Evolutionary conservation across 2,797 vertebrate species (phyloP).

Genomic region (Parauchenoglanis ngamensis): DNA sequence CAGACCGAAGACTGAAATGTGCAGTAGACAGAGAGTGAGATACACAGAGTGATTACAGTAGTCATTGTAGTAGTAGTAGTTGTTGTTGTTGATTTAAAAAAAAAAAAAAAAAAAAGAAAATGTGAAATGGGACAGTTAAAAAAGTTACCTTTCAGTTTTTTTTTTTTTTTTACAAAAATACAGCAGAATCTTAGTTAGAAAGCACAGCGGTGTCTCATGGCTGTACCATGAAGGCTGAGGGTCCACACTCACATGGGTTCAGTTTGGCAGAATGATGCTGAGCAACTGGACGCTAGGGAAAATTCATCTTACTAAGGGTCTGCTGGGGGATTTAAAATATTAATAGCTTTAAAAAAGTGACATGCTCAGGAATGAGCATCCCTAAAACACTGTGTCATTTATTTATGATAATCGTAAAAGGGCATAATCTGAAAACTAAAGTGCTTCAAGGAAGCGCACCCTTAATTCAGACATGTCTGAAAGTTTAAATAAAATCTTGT

Average conservation of each 20-base stretch:
- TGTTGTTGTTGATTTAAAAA: neutral
- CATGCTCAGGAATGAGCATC: neutral
- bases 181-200: slow-evolving; percentile 72
- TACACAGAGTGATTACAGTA: slow-evolving; percentile 52
- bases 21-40: slow-evolving; percentile 42
- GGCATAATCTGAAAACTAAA: neutral
- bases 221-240: slow-evolving; percentile 70
- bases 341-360: neutral
- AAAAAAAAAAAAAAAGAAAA: slow-evolving; percentile 47
- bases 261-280: slow-evolving; percentile 51
- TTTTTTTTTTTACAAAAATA: slow-evolving; percentile 65
- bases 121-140: slow-evolving; percentile 73
- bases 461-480: neutral
- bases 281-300: slow-evolving; percentile 45
- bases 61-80: slow-evolving; percentile 8
- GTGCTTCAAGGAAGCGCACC: neutral
- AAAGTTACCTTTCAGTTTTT: slow-evolving; percentile 76
- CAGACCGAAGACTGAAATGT: slow-evolving; percentile 45
- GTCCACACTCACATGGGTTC: slow-evolving; percentile 52
- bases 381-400: neutral
- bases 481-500: neutral
- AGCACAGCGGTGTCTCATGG: slow-evolving; percentile 70
- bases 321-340: neutral
- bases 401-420: neutral
- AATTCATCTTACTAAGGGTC: neutral